These are phyloP conservation scores for Limanda limanda DNA, from an alignment of 2,113 vertebrate genomes.

Conservation along the genomic window DNA sequence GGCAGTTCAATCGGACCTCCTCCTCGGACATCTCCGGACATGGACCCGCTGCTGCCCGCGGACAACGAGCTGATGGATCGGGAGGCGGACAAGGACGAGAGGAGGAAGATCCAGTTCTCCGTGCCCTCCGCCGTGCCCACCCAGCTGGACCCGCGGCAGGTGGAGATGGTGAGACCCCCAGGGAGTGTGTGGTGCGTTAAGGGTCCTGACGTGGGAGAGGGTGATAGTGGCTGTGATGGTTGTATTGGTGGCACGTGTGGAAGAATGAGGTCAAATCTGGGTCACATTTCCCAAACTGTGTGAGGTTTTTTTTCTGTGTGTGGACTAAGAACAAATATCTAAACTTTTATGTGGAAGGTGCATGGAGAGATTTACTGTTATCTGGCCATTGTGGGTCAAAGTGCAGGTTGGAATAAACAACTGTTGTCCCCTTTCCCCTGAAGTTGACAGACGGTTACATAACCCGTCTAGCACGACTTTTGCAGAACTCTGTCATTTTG, in stretches of 20 bases:
- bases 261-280: constrained; percentile 12
- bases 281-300: background rate
- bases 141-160: constrained; percentile 91
- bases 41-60: constrained; percentile 66
- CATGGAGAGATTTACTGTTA: background rate
- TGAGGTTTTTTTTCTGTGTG: background rate
- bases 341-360: background rate
- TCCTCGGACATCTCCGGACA: constrained; percentile 29
- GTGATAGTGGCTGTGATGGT: background rate
- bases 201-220: background rate
- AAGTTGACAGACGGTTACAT: constrained; percentile 61
- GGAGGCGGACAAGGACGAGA: constrained; percentile 67
- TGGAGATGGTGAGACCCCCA: constrained; percentile 89
- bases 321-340: background rate
- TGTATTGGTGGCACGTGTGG: background rate
- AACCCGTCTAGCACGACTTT: constrained; percentile 57
- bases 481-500: constrained; percentile 53
- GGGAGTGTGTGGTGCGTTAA: background rate
- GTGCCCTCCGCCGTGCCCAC: constrained; percentile 86
- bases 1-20: background rate
- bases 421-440: constrained; percentile 4
- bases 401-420: background rate
- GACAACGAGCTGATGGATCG: constrained; percentile 64
- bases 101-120: constrained; percentile 91
- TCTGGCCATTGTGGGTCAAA: background rate